Percentiles rank a stretch among this genome's conserved stretches.
These are phyloP conservation scores for Ophion obscuratus DNA, from an alignment of 2,888 invertebrate genomes.

Conservation along the genomic window DNA sequence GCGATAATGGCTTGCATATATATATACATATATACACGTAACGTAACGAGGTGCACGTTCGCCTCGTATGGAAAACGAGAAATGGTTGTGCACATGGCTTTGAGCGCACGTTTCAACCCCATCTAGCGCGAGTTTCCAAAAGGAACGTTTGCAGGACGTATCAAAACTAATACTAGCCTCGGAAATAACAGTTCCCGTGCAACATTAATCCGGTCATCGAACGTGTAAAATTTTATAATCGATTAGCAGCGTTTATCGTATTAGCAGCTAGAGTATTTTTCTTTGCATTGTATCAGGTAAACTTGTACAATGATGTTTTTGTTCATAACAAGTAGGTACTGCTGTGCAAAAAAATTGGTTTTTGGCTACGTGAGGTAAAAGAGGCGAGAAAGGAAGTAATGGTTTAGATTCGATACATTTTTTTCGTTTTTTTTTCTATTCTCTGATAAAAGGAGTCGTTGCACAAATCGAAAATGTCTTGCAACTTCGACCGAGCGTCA, in stretches of 20 bases:
- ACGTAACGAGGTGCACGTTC: constrained; percentile 51
- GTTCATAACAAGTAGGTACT: no score
- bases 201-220: not conserved
- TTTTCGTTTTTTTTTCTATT: not conserved
- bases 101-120: constrained; percentile 38
- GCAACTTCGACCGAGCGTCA: not conserved
- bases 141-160: constrained; percentile 12
- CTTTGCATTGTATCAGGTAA: not conserved
- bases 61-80: constrained; percentile 30
- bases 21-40: constrained; percentile 6
- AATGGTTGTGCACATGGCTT: constrained; percentile 30
- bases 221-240: constrained; percentile 7
- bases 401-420: not conserved
- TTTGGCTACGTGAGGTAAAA: no score
- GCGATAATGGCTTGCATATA: constrained; percentile 42
- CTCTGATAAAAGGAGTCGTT: not conserved
- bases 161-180: constrained; percentile 18
- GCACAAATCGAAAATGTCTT: not conserved
- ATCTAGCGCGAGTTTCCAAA: constrained; percentile 19
- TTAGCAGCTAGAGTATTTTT: not conserved
- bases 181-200: not conserved
- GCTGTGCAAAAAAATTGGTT: no score
- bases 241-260: not conserved
- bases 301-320: no score
- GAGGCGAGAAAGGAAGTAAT: no score